A percentile compares a stretch with the other conserved stretches of the same genome.
Conservation (phyloP, 2,113 vertebrate genomes). For the Gavia stellata region DNA sequence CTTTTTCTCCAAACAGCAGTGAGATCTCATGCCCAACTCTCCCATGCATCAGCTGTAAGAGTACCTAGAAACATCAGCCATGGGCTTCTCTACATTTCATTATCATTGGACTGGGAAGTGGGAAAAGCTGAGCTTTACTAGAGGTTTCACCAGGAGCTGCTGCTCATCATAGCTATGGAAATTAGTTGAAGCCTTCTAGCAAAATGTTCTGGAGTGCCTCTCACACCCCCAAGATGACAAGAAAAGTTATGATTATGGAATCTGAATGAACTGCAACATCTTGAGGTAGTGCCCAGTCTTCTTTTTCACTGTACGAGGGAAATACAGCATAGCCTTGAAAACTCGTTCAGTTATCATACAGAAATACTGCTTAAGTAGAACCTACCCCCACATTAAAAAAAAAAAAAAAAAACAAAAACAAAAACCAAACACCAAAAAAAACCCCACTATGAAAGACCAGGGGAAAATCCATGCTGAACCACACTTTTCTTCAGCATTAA, state of each 20-base stretch:
- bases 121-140: background rate
- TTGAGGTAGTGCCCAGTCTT: background rate
- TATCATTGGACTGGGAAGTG: background rate
- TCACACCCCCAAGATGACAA: background rate
- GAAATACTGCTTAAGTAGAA: background rate
- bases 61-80: background rate
- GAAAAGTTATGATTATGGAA: background rate
- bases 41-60: background rate
- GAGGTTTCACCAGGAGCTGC: background rate
- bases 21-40: background rate
- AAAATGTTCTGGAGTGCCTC: background rate
- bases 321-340: background rate
- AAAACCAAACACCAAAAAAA: too few relatives aligned
- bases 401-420: too few relatives aligned
- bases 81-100: background rate
- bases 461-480: background rate
- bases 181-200: background rate
- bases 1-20: background rate
- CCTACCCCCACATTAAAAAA: background rate
- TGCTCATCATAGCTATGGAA: background rate
- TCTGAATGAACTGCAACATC: background rate
- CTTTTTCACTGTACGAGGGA: background rate
- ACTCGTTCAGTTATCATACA: background rate
- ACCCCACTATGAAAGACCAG: background rate
- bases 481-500: background rate